Base-by-base conservation (phyloP, 2,797 vertebrate species). In the Pseudochirops cupreus region DNA sequence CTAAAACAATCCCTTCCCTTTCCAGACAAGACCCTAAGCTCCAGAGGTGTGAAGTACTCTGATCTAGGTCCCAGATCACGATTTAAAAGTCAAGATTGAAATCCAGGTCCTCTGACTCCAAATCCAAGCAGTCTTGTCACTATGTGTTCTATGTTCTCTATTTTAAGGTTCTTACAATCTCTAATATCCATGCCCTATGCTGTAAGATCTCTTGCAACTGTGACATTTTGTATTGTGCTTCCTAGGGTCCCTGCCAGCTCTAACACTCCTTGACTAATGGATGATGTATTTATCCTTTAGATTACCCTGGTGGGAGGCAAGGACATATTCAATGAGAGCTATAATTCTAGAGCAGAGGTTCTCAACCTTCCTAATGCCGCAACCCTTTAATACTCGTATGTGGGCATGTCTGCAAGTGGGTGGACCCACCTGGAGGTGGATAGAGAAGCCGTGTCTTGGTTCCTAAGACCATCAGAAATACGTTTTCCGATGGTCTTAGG, bases 191-290 rank as follows among this genome's bases (percentile, higher is more conserved):
- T 87, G 74, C 3, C 3, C 24, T 87, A 11, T 26, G 26, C 9
- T 87, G 39, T 87, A 50, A 46, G 74, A 26, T 87, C 39, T 50
- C 39, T 87, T 50, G 21, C 10, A 46, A 87, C 39, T 26, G 31
- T 87, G 74, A 87, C 39, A 87, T 50, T 87, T 87, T 87, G 74
- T 87, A 87, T 87, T 87, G 74, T 82, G n/a, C 46, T 87, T 46
- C 39, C 74, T 87, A 50, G 74, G 39, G 74, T 87, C 74, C 39
- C 39, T 87, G 74, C 39, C 39, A 87, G 39, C 74, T 87, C 39
- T 87, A 87, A 87, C 9, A 46, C 39, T 87, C 39, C 74, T 87
- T 87, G 21, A 87, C 74, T 87, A 87, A 87, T 87, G 39, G 74
- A 50, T 87, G 10, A 39, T 50, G 9, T 87, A 87, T 50, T 87